phyloP scores from a whole-genome alignment of 1,140 invertebrate species.

The Panagrolaimus sp. region DNA sequence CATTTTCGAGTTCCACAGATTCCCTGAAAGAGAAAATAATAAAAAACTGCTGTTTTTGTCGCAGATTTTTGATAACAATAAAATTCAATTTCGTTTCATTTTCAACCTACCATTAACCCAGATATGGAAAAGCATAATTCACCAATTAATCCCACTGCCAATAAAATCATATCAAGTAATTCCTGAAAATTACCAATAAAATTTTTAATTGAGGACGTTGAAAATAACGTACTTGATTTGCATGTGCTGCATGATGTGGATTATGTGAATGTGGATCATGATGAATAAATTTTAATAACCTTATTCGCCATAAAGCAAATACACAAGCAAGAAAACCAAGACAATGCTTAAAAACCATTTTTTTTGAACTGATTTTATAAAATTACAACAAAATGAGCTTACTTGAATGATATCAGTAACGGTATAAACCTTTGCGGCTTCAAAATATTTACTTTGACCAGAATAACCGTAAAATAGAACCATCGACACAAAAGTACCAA shows the following conservation, averaged over 20 bases:
- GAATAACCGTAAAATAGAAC: conserved; percentile 51
- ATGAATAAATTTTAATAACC: not conserved
- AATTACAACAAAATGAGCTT: too few relatives aligned
- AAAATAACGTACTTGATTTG: conserved; percentile 16
- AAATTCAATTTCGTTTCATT: too few relatives aligned
- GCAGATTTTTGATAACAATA: too few relatives aligned
- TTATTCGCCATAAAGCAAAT: conserved; percentile 40
- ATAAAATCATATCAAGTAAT: conserved; percentile 55
- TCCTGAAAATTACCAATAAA: conserved; percentile 40
- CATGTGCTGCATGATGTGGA: too few relatives aligned
- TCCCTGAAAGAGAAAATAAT: too few relatives aligned
- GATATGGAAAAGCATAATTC: conserved; percentile 45
- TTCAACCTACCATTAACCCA: too few relatives aligned
- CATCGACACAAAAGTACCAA: conserved; percentile 51
- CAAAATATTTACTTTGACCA: conserved; percentile 29
- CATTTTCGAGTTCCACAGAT: too few relatives aligned
- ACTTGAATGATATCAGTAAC: conserved; percentile 40
- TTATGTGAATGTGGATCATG: too few relatives aligned
- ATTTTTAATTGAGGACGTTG: conserved; percentile 45
- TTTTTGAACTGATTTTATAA: too few relatives aligned
- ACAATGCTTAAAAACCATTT: conserved; percentile 32
- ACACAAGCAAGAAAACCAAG: conserved; percentile 47
- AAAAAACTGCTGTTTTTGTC: too few relatives aligned
- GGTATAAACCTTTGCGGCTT: conserved; percentile 48
- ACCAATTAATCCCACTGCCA: conserved; percentile 54